Evolutionary conservation across 2,797 vertebrate species (phyloP), one percentile per base, ranked within the genome.

Genomic region (Bufotes viridis): DNA sequence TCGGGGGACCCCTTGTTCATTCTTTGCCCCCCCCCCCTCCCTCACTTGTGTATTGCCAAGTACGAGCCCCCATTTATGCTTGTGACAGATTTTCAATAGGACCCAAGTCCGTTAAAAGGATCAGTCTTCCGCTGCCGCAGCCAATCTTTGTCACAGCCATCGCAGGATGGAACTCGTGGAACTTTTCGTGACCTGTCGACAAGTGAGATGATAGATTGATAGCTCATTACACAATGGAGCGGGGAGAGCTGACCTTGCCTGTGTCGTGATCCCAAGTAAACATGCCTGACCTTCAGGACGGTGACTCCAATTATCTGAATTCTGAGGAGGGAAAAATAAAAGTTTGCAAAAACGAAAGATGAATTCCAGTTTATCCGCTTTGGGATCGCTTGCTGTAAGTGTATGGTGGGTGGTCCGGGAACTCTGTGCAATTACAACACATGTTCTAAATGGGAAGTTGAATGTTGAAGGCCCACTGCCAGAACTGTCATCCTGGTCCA

Each of bases 141-240:
- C 18, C 26, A 22, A 42, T 61, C 26, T 60, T 55, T 34, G 29
- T 80, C 57, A 60, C 18, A 5, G 14, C 55, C 55, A 22, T 42
- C 57, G 24, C 58, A 60, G 49, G 42, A 61, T 61, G 78, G 78
- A 29, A 34, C 17, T 60, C 63, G 58, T 61, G 92, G 84, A 91
- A 91, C 90, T 90, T 90, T 87, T 92, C 92, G 91, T 90, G 90
- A 91, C 84, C 89, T 92, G 91, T 72, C 92, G 91, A 92, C 91
- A 92, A 90, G 79, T 87, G 91, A 90, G 87, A 90, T 91, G 91
- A 91, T 90, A 90, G 90, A 91, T 83, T 86, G 89, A 89, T 70
- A 88, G 91, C 76, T 89, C 88, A 92, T 84, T 92, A 89, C 67
- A 57, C 57, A 86, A 88, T 80, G 87, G 76, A 78, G 90, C 87